Conservation (phyloP, 1,140 invertebrate genomes). For the Drosophila erecta region DNA sequence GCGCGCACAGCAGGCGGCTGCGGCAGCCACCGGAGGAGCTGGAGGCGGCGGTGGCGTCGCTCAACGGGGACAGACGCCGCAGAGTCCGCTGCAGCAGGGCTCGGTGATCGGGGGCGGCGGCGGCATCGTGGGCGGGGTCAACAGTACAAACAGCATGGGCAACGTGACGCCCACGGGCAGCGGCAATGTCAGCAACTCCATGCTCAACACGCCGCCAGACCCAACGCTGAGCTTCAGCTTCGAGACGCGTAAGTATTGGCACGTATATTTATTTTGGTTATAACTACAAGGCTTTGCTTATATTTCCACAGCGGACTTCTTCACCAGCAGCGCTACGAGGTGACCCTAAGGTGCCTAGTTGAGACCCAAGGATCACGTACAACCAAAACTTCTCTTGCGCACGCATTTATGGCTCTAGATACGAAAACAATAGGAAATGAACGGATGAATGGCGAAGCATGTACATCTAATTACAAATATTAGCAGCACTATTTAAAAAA, state of each 20-base stretch:
- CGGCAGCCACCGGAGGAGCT: slow-evolving; percentile 60
- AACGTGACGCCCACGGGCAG: slow-evolving; percentile 64
- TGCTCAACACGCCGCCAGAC: slow-evolving; percentile 80
- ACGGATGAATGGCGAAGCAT: slow-evolving; percentile 43
- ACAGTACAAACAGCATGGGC: slow-evolving; percentile 80
- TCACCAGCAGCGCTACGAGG: slow-evolving; percentile 77
- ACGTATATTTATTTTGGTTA: background rate
- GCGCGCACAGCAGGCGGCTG: slow-evolving; percentile 87
- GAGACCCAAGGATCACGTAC: slow-evolving; percentile 25
- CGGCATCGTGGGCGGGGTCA: slow-evolving; percentile 47
- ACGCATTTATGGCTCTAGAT: slow-evolving; percentile 72
- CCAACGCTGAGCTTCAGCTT: slow-evolving; percentile 81
- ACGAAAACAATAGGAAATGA: slow-evolving; percentile 31
- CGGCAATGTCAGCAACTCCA: slow-evolving; percentile 63
- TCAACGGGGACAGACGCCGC: slow-evolving; percentile 73
- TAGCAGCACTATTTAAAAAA: slow-evolving; percentile 71
- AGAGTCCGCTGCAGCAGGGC: slow-evolving; percentile 80
- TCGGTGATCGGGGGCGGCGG: slow-evolving; percentile 54
- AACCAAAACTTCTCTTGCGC: slow-evolving; percentile 49
- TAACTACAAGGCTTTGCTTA: background rate
- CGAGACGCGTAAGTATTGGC: slow-evolving; percentile 69
- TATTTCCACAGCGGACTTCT: slow-evolving; percentile 65
- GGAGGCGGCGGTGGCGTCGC: slow-evolving; percentile 45
- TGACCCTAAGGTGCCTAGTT: slow-evolving; percentile 74
- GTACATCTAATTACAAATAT: slow-evolving; percentile 65